Base-by-base conservation (phyloP, 2,113 vertebrate genomes). In the Rhizomys pruinosus region DNA sequence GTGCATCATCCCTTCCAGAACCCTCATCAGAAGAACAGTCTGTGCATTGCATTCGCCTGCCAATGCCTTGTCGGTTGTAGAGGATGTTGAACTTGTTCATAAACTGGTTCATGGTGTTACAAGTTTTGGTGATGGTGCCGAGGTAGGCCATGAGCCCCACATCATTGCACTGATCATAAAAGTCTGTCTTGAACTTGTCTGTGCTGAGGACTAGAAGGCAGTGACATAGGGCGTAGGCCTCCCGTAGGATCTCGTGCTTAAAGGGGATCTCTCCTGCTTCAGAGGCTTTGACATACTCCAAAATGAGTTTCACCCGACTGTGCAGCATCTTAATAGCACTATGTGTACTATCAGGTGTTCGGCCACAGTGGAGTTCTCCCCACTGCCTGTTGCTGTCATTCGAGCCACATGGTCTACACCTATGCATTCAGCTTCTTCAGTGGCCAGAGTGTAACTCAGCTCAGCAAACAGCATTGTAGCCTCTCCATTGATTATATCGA, bases 51-150 rank as follows among this genome's bases (percentile, higher is more conserved):
- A 99, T 99, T 92, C 99, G 98, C 20, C 99, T 98, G 76, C 99
- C 99, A 15, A 99, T 99, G 90, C 99, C 99, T 97, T 99, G 99
- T 64, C 99, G 98, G 96, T 99, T 99, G 4, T 99, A 99, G 96
- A 99, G 98, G 76, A 99, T 98, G 95, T 99, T 99, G 98, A 99
- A 99, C 97, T 99, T 99, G 98, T 99, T 99, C 97, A 99, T 99
- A 72, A 99, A 99, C 98, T 99, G 99, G 97, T 99, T 99, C 99
- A 99, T 99, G 97, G 99, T 99, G 98, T 99, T 99, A 97, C 99
- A 99, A 9, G 98, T 99, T 97, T 99, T 99, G 96, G 99, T 99
- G 98, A 99, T 99, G 97, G 99, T 99, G 95, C 99, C 99, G 71
- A 99, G 98, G 96, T 99, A 99, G 10, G 99, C 98, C 99, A 99